Conservation (phyloP, 2,797 vertebrate genomes). For the Neostethus bicornis region DNA sequence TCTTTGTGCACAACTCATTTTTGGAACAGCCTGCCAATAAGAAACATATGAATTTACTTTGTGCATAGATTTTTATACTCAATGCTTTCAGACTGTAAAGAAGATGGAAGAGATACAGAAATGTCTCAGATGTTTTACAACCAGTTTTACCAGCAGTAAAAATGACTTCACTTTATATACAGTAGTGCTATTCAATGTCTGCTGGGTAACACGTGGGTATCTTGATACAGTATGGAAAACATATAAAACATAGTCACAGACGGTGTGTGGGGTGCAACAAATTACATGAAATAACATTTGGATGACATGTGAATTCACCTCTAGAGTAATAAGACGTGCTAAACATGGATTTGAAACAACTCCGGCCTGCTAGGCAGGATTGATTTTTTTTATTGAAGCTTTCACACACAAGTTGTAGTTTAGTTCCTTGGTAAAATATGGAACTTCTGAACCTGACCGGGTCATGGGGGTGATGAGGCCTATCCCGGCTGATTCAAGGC, state of each 20-base stretch:
- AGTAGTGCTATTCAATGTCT: conserved; percentile 48
- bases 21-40: conserved; percentile 30
- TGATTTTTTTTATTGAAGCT: background rate
- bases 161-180: conserved; percentile 54
- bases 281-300: conserved; percentile 65
- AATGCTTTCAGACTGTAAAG: conserved; percentile 40
- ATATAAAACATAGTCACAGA: conserved; percentile 56
- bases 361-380: background rate
- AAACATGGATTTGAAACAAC: conserved; percentile 3
- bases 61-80: conserved; percentile 34
- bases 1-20: conserved; percentile 46
- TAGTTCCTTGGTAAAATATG: too few relatives aligned
- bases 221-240: conserved; percentile 61
- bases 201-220: conserved; percentile 64
- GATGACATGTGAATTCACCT: conserved; percentile 60
- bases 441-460: too few relatives aligned
- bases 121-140: conserved; percentile 71
- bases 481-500: too few relatives aligned
- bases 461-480: too few relatives aligned
- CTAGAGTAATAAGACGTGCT: conserved; percentile 35
- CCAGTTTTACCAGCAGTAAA: conserved; percentile 61
- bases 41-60: conserved; percentile 56
- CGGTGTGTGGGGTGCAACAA: conserved; percentile 29
- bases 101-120: conserved; percentile 60
- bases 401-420: background rate